Evolutionary conservation across 2,888 invertebrate species (phyloP), one percentile per base, ranked within the genome.

Genomic region (Trachelus tabidus): DNA sequence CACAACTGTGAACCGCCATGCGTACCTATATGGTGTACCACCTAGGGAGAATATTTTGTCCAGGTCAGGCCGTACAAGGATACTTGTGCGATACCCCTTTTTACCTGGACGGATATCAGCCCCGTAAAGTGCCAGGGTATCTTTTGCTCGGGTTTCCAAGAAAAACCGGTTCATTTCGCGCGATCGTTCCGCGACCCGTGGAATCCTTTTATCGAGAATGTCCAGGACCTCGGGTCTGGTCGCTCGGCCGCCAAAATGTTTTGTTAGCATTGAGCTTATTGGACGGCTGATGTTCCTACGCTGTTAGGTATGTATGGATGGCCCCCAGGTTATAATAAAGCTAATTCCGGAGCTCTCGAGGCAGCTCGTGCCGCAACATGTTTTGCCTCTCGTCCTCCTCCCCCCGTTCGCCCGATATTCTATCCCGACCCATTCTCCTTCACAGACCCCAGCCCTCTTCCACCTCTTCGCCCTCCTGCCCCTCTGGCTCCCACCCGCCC

Each of bases 301-400:
- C 86, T 86, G 87, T 89, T 87, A 87, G 87, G 86, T 86, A 85
- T 85, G 87, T 89, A 89, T 88, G 86, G 89, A 89, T 89, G 87
- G 90, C 89, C 90, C 90, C 90, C 87, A 88, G 90, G 90, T 90
- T 90, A 89, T 90, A 91, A 91, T 91, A 91, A 91, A 91, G 90
- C 90, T 90, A 90, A 90, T 91, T 91, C 89, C 87, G 87, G 87
- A 86, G 89, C 89, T 88, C 90, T 89, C 88, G 87, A 90, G 89
- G 88, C 89, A 87, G 87, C 90, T 89, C 89, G 90, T 89, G 89
- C 90, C 89, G 89, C 88, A 89, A 89, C 90, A 89, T 90, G 89
- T 91, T 89, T 89, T 87, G 89, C 89, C 88, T 88, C 88, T 89
- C 88, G 86, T 87, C 81, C 82, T 84, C 83, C 81, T 77, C 77